Conservation (phyloP, 2,888 invertebrate genomes). For the Tiliacea aurago region DNA sequence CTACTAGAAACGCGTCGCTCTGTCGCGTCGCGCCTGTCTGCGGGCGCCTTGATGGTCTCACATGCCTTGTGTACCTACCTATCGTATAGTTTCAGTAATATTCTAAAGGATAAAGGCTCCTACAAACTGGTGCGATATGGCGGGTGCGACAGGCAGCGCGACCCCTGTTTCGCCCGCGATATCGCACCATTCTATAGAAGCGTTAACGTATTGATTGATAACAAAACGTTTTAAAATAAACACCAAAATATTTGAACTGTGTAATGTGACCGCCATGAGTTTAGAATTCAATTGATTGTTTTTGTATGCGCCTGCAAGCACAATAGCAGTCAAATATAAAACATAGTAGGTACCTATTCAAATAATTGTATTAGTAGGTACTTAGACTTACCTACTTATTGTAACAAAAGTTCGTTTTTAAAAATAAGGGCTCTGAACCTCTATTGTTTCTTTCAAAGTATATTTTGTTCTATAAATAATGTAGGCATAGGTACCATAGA, state of each 20-base stretch:
- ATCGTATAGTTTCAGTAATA: conserved; percentile 3
- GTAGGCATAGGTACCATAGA: neutral
- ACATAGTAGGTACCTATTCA: conserved; percentile 6
- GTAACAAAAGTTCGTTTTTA: conserved; percentile 19
- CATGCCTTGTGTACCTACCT: no score
- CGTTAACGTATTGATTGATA: neutral
- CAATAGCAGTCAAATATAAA: conserved; percentile 34
- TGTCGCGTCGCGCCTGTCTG: neutral
- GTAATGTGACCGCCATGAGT: conserved; percentile 8
- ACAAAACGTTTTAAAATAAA: neutral
- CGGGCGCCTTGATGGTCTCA: neutral
- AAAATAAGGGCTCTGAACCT: conserved; percentile 4
- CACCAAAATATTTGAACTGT: conserved; percentile 7
- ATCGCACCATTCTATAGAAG: no score
- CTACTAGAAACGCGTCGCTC: no score
- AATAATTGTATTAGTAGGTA: neutral
- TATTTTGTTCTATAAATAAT: neutral
- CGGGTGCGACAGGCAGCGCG: no score
- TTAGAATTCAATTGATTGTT: conserved; percentile 41
- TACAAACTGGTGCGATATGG: no score
- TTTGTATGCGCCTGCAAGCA: conserved; percentile 15
- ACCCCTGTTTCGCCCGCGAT: no score
- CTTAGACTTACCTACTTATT: neutral
- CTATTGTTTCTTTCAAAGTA: conserved; percentile 5
- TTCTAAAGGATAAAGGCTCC: no score